phyloP scores from a whole-genome alignment of 2,113 vertebrate genomes.

The Xiphophorus hellerii region DNA sequence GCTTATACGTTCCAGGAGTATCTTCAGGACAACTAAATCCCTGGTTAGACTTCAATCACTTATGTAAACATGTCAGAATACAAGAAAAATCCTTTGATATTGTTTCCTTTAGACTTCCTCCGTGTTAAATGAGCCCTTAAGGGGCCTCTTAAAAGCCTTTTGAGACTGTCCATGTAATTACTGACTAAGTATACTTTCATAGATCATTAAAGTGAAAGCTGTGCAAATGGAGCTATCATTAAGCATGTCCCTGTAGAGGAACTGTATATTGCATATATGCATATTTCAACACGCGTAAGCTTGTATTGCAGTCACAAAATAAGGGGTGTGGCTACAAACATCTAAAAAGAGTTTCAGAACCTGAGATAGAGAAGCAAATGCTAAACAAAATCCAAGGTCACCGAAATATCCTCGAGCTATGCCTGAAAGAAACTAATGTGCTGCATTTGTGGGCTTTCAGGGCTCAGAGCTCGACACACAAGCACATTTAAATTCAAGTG shows the following conservation, averaged over 20 bases:
- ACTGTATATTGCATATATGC: conserved; percentile 23
- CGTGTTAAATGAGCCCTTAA: conserved; percentile 38
- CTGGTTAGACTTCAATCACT: not conserved
- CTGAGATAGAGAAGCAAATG: conserved; percentile 44
- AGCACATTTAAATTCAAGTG: conserved; percentile 18
- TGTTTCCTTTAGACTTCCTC: not conserved
- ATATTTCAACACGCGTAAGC: conserved; percentile 1
- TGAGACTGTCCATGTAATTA: conserved; percentile 70
- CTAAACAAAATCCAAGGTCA: conserved; percentile 64
- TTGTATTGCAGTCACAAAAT: not conserved
- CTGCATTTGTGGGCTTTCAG: conserved; percentile 27
- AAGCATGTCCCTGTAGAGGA: conserved; percentile 57
- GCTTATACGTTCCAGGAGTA: not conserved
- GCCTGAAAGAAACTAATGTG: conserved; percentile 48
- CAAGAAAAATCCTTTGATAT: not conserved
- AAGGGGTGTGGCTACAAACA: conserved; percentile 3
- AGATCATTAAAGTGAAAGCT: conserved; percentile 74
- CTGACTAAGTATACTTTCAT: conserved; percentile 72
- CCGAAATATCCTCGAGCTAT: conserved; percentile 55
- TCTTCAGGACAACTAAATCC: not conserved
- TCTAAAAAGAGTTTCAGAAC: conserved; percentile 28
- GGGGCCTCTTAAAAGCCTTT: conserved; percentile 47
- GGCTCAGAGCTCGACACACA: conserved; percentile 27
- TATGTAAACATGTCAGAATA: not conserved
- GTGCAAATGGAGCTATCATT: conserved; percentile 72